Base-by-base conservation (phyloP, 2,113 vertebrate genomes). In the Coryphaenoides rupestris region DNA sequence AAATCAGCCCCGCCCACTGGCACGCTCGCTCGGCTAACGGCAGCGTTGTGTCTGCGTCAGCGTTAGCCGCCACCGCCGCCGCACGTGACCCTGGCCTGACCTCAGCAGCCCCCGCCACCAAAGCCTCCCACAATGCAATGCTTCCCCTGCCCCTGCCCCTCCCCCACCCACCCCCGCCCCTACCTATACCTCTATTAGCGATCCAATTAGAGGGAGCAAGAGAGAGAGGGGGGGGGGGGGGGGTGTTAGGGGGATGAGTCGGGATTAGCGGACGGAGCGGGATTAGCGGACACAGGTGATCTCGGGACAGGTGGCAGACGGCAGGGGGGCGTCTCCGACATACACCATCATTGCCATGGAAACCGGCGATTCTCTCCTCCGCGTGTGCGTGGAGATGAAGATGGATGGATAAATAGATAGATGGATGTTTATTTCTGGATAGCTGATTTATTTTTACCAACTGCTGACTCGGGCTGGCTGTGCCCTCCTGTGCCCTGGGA, bases 321-420 rank as follows among this genome's bases (percentile, higher is more conserved):
- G 26, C 3, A 40, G 7, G 2, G 55, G 3, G 52, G 52, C 2
- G 57, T 58, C 55, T 64, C 63, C 55, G 24, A 66, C 57, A 65
- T 70, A n/a, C 63, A 28, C 77, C 70, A 66, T 82, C 73, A n/a
- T n/a, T 82, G 80, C 47, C 58, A 19, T 16, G 28, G 63, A 72
- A 67, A 66, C 68, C 68, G 66, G 55, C 74, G 16, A 33, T 19
- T 45, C 5, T 45, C 40, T 12, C 40, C 5, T 5, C 40, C 40
- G 40, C 13, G 13, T 45, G 40, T 45, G 5, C 13, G 40, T 12
- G 40, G 46, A 50, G 14, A 50, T 16, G 4, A 50, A 50, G 47
- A 50, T 17, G 17, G 47, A 3, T 9, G 9, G 33, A 40, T 9
- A 12, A 12, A 40, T 9, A 12, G 33, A 40, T 5, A 12, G 33